A percentile compares a stretch with the other conserved stretches of the same genome.
Evolutionary conservation across 2,888 invertebrate species (phyloP).

Genomic region (Syritta pipiens): DNA sequence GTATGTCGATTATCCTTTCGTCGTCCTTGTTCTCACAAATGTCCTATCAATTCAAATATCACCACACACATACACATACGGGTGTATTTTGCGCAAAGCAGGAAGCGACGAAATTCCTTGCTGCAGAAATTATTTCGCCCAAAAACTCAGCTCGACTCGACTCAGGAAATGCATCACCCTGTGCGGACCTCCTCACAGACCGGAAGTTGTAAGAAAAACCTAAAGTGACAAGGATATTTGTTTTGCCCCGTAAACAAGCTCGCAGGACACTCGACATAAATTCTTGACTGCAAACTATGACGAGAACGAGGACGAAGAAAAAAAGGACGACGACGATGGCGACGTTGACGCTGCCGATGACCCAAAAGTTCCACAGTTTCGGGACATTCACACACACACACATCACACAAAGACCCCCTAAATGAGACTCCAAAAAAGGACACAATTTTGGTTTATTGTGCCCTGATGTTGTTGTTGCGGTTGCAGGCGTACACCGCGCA

Average conservation of each 20-base stretch:
- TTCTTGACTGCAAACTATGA: neutral
- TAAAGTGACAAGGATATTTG: conserved; percentile 21
- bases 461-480: conserved; percentile 35
- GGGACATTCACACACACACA: too few species aligned
- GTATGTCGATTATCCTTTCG: conserved; percentile 58
- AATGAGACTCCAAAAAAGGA: conserved; percentile 8
- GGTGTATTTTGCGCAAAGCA: neutral
- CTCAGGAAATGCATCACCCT: neutral
- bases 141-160: neutral
- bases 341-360: conserved; percentile 12
- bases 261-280: conserved; percentile 46
- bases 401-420: too few species aligned
- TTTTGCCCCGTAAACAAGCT: conserved; percentile 7
- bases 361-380: conserved; percentile 6
- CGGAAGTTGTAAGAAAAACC: conserved; percentile 34
- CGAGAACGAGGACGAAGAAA: conserved; percentile 4
- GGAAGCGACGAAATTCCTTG: neutral
- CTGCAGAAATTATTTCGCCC: neutral
- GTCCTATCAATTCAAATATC: too few species aligned
- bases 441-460: conserved; percentile 7
- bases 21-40: conserved; percentile 12
- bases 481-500: conserved; percentile 2
- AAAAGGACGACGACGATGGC: conserved; percentile 1
- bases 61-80: neutral
- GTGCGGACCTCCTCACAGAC: neutral